Evolutionary conservation across 2,113 vertebrate species (phyloP).

Genomic region (Variabilichromis moorii): DNA sequence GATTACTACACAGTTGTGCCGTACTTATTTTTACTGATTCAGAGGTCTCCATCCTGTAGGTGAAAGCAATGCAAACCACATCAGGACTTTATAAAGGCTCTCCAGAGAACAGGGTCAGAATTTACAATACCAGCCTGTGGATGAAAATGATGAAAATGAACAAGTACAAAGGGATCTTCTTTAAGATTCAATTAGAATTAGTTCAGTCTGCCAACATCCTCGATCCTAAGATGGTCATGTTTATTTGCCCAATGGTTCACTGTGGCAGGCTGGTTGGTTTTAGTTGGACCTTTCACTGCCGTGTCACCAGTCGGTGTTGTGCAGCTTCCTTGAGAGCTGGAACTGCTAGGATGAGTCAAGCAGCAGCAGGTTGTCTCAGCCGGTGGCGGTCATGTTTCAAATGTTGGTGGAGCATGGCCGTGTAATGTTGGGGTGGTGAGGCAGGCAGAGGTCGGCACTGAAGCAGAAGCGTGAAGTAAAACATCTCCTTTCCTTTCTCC

Average conservation of each 20-base stretch:
- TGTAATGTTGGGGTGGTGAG: neutral
- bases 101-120: neutral
- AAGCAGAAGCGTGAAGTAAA: neutral
- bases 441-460: neutral
- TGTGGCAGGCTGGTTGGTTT: neutral
- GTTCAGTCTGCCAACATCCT: neutral
- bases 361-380: neutral
- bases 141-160: neutral
- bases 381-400: neutral
- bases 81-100: neutral
- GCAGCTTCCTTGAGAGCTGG: neutral
- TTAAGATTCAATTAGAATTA: neutral
- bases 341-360: neutral
- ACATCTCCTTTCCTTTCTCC: neutral
- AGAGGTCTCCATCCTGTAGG: neutral
- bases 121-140: neutral
- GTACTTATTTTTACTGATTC: neutral
- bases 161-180: neutral
- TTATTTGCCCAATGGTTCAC: neutral
- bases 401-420: neutral
- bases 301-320: neutral
- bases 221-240: neutral
- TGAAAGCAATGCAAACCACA: neutral
- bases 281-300: neutral
- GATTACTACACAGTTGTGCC: neutral